Evolutionary conservation across 2,888 invertebrate species (phyloP), one percentile per base, ranked within the genome.

Genomic region (Griposia aprilina): DNA sequence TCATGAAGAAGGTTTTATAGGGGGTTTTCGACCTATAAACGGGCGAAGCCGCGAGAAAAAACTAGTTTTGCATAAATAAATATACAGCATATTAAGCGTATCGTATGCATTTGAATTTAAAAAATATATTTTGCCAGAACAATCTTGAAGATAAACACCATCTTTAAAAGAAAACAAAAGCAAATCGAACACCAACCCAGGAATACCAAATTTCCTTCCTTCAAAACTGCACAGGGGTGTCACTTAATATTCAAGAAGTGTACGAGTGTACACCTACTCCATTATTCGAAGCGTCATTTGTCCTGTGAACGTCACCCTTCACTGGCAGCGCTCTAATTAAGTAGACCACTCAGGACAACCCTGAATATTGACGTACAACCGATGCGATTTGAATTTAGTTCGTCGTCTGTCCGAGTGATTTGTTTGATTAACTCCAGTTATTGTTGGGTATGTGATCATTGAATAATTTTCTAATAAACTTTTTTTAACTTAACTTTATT

Each of bases 231-330:
- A 50, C 69, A 84, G 85, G 52, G 68, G 0, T 85, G 85, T 68
- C 75, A 70, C 74, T 87, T 86, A 83, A 74, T 75, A 87, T 87
- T 83, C 88, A 88, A 88, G 87, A 85, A 76, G 67, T 66, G 82
- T 74, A 17, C 76, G 36, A 74, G 59, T 62, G 76, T 76, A 65
- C 80, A 82, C 75, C 80, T 73, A 82, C 75, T 84, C 88, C 85
- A 91, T 91, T 91, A 90, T 90, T 84, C 78, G 87, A 83, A 90
- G 88, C 86, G 88, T 91, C 92, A 93, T 93, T 93, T 91, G 92
- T 92, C 90, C 89, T 78, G 81, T 78, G 67, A 82, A 85, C 86
- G 87, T 89, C 89, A 88, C 89, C 83, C 87, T 83, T 88, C 88
- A 92, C 91, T 90, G 91, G 90, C 91, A 88, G 85, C 83, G 84